These are phyloP conservation scores for Promerops cafer DNA, from an alignment of 2,113 vertebrate species.

Conservation along the genomic window DNA sequence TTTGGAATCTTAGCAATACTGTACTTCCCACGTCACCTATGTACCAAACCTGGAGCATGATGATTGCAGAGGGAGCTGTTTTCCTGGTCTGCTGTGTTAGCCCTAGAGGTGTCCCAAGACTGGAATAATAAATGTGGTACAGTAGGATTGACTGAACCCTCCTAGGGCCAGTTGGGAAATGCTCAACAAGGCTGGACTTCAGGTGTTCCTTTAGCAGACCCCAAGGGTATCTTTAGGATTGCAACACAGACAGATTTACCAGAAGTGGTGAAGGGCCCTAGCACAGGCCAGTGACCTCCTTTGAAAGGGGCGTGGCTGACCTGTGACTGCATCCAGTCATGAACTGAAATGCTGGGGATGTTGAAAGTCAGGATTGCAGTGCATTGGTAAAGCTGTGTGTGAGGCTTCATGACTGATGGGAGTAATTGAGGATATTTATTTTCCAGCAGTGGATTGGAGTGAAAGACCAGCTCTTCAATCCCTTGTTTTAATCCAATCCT, in stretches of 20 bases:
- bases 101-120: neutral
- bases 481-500: neutral
- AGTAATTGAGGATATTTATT: slow-evolving; percentile 2
- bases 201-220: neutral
- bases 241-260: neutral
- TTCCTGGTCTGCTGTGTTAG: neutral
- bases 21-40: neutral
- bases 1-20: neutral
- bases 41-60: neutral
- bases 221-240: neutral
- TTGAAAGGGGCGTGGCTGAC: neutral
- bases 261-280: neutral
- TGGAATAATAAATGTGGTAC: neutral
- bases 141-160: neutral
- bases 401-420: neutral
- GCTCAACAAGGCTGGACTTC: neutral
- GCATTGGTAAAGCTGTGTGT: neutral
- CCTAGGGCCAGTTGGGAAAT: neutral
- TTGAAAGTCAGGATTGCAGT: neutral
- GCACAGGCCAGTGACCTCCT: neutral
- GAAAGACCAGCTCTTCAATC: neutral
- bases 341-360: neutral
- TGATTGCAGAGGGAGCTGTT: neutral
- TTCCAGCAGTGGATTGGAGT: neutral
- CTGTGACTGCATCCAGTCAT: neutral